Conservation (phyloP, 2,797 vertebrate species). For the Anas acuta region DNA sequence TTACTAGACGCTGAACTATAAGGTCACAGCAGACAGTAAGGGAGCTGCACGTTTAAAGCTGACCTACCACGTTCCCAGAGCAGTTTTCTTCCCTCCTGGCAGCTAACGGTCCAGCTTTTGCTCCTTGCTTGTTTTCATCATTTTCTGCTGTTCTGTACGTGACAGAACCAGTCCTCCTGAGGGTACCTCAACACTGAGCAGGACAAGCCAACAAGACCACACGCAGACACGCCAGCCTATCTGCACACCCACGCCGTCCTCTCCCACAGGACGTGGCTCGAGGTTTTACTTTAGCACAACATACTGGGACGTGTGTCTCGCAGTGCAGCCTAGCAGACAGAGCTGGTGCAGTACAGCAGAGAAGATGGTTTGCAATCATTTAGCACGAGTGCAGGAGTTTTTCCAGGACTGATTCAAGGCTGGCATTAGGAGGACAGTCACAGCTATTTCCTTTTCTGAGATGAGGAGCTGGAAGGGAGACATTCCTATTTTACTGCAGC, state of each 20-base stretch:
- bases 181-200: background rate
- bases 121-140: background rate
- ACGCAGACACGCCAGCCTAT: background rate
- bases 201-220: background rate
- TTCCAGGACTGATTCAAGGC: background rate
- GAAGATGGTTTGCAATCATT: background rate
- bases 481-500: conserved; percentile 55
- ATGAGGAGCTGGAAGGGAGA: conserved; percentile 6
- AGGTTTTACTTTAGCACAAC: background rate
- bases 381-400: background rate
- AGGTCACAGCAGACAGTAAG: background rate
- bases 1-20: background rate
- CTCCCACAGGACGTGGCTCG: background rate
- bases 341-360: background rate
- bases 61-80: background rate
- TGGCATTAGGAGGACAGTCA: background rate
- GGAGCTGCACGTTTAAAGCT: background rate
- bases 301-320: background rate
- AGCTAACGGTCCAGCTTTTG: background rate
- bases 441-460: background rate
- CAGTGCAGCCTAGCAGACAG: background rate
- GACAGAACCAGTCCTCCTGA: background rate
- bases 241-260: background rate
- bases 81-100: background rate
- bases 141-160: background rate